Percentiles rank a stretch among this genome's conserved stretches.
phyloP scores from a whole-genome alignment of 2,888 invertebrate genomes.

The Philhelius pedissequus region DNA sequence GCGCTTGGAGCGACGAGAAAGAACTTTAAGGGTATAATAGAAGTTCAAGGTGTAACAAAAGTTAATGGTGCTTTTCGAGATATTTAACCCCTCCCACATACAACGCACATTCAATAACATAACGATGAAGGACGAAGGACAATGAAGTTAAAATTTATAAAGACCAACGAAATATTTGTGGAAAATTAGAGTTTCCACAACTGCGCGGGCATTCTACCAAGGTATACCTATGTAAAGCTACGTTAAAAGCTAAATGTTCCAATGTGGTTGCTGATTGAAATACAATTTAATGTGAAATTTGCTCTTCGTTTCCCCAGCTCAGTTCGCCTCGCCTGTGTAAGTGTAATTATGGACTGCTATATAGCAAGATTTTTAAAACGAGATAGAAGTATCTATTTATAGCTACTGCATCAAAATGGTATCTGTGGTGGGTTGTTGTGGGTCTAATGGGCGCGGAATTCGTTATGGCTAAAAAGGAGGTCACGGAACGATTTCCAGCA shows the following conservation, averaged over 20 bases:
- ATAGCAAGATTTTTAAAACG: slow-evolving; percentile 9
- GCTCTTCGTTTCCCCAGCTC: neutral
- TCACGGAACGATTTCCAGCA: neutral
- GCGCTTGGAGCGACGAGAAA: neutral
- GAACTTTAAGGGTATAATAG: neutral
- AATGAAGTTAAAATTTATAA: slow-evolving; percentile 19
- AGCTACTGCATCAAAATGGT: neutral
- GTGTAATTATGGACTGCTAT: slow-evolving; percentile 31
- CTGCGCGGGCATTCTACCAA: neutral
- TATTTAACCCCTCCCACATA: neutral
- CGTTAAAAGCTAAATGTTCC: slow-evolving; percentile 2
- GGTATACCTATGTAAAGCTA: neutral
- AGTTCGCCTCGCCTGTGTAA: slow-evolving; percentile 12
- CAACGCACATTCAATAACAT: neutral
- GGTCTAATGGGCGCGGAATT: slow-evolving; percentile 12
- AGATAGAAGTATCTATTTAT: neutral
- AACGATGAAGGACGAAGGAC: neutral
- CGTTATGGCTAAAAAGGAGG: slow-evolving; percentile 1
- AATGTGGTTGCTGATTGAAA: slow-evolving; percentile 30
- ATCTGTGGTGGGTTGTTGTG: neutral
- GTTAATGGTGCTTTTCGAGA: slow-evolving; percentile 5
- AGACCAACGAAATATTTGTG: slow-evolving; percentile 2
- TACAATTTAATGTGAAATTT: slow-evolving; percentile 23
- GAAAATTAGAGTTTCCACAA: slow-evolving; percentile 31
- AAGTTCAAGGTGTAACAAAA: slow-evolving; percentile 24